Evolutionary conservation across 2,888 invertebrate species (phyloP), one percentile per base, ranked within the genome.

Genomic region (Spialia ferax): DNA sequence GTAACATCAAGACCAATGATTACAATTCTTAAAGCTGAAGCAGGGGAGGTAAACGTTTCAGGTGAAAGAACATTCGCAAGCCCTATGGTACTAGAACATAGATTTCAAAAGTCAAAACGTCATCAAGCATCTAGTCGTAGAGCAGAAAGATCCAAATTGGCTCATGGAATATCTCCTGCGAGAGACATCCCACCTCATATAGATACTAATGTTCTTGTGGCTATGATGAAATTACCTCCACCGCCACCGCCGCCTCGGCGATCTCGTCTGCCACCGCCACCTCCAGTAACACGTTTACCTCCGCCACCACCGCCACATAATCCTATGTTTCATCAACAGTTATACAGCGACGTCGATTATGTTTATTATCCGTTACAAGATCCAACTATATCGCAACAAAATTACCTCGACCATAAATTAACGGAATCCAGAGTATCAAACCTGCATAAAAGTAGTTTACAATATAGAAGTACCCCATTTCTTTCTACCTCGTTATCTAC

Each of bases 311-410:
- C 97, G 0, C 96, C 97, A 0, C 98, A 97, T 81, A 96, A 98
- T 70, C 97, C 97, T 72, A 96, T 97, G 79, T 98, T 97, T 79
- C 97, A 97, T 77, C 97, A 97, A 80, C 98, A 98, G 82, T 94
- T 98, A 67, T 97, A 97, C 79, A 98, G 98, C 70, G 98, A 98
- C 80, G 97, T 97, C 2, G 98, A 98, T 87, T 98, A 97, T 80
- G 98, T 98, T 7, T 97, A 98, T 84, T 98, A 98, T 81, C 98
- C 98, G 0, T 87, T 98, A 71, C 98, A 98, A 88, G 98, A 98
- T 87, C 98, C 98, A 10, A 96, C 97, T 0, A 95, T 98, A 55
- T 98, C 98, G 73, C 97, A 97, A 82, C 98, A 98, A 85, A 98
- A 98, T 83, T 98, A 98, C 87, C 95, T 97, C 75, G 98, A 98